phyloP scores from a whole-genome alignment of 1,140 invertebrate species.

The Eurytemora carolleeae region DNA sequence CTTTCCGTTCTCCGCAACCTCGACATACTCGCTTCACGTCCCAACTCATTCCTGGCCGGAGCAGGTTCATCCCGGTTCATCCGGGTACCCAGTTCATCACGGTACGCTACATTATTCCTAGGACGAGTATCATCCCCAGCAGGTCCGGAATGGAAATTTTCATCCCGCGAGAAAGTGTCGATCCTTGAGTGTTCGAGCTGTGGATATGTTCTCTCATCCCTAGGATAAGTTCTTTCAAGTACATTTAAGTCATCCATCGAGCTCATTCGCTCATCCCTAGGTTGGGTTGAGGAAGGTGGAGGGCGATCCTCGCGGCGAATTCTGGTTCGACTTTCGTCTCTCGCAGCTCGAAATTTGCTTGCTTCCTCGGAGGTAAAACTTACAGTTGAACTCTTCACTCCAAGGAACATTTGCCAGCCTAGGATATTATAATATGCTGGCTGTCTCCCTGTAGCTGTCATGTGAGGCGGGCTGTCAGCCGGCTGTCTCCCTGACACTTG shows the following conservation, averaged over 20 bases:
- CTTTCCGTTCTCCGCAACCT: background rate
- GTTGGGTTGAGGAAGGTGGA: no score
- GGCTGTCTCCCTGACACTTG: background rate
- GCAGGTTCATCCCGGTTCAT: background rate
- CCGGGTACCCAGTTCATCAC: background rate
- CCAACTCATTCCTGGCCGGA: background rate
- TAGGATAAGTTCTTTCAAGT: no score
- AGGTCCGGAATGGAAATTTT: background rate
- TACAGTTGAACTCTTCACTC: background rate
- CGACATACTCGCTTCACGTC: no score
- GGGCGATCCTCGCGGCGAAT: no score
- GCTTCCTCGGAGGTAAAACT: background rate
- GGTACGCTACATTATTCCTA: background rate
- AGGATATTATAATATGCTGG: no score
- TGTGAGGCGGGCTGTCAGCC: background rate
- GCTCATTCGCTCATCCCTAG: no score
- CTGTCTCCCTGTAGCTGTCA: background rate
- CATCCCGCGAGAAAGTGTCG: background rate
- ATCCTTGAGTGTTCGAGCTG: no score
- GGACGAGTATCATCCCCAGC: background rate
- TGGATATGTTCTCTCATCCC: no score
- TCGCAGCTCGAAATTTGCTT: background rate
- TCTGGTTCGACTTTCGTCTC: background rate
- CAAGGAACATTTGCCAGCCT: background rate
- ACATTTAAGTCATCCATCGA: no score